These are phyloP conservation scores for Drosophila auraria DNA, from an alignment of 1,140 invertebrate species.

Conservation along the genomic window DNA sequence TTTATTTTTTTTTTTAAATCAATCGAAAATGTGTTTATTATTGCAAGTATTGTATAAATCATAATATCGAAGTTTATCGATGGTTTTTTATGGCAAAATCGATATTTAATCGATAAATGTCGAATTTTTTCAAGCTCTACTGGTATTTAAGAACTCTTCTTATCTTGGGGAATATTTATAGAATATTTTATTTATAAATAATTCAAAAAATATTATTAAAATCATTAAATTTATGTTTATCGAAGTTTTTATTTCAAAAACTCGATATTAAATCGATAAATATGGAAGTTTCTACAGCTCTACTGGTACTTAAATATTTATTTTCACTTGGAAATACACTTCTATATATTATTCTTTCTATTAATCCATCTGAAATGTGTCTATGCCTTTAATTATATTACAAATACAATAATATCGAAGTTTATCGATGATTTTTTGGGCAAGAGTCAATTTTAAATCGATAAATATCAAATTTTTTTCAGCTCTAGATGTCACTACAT, in stretches of 20 bases:
- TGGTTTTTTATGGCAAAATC: neutral
- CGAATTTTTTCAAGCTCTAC: no score
- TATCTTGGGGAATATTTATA: no score
- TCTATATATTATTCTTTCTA: no score
- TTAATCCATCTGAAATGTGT: no score
- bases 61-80: neutral
- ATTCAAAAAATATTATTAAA: no score
- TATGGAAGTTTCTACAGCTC: no score
- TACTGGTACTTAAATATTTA: neutral
- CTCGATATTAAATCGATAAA: neutral
- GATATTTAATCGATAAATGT: neutral
- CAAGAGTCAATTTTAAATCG: neutral
- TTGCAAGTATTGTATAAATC: neutral
- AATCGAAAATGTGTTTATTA: neutral
- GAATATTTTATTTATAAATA: no score
- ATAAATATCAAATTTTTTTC: neutral
- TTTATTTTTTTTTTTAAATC: no score
- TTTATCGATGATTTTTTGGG: neutral
- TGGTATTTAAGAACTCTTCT: no score
- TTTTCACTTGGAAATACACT: no score
- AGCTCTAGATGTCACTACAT: no score
- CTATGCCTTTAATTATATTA: neutral
- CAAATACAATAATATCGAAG: neutral
- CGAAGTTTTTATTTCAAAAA: neutral
- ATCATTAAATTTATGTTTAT: neutral